Evolutionary conservation across 1,140 invertebrate genomes (phyloP).

Genomic region (Drosophila guanche): DNA sequence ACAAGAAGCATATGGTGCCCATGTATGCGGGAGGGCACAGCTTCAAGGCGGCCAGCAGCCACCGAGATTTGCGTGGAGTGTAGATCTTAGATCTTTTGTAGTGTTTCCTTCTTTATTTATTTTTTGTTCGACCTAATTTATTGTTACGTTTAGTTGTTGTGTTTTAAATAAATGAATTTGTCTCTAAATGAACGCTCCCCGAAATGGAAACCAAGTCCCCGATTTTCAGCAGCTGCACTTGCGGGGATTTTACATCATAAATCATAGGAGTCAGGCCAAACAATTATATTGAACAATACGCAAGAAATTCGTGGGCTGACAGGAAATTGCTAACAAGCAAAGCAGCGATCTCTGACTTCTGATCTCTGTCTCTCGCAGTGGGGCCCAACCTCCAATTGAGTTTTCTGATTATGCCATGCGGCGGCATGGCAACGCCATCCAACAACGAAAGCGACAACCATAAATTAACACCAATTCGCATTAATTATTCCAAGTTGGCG

Average conservation of each 20-base stretch:
- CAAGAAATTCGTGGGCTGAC: conserved; percentile 42
- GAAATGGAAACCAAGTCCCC: conserved; percentile 8
- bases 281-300: conserved; percentile 16
- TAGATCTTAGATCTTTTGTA: conserved; percentile 5
- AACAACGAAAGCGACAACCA: conserved; percentile 49
- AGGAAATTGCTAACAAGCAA: conserved; percentile 50
- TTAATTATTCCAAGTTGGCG: conserved; percentile 48
- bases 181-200: neutral
- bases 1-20: conserved; percentile 77
- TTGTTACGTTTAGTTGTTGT: conserved; percentile 48
- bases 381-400: conserved; percentile 49
- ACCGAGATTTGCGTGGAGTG: conserved; percentile 50
- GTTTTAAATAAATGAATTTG: conserved; percentile 47
- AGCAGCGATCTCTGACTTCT: conserved; percentile 43
- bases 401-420: conserved; percentile 32
- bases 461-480: conserved; percentile 52
- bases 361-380: conserved; percentile 24
- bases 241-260: conserved; percentile 26
- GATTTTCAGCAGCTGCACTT: conserved; percentile 13
- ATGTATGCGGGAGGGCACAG: conserved; percentile 71
- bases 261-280: conserved; percentile 17
- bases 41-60: conserved; percentile 41
- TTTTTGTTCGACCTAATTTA: conserved; percentile 68
- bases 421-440: conserved; percentile 41
- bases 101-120: conserved; percentile 58